Conservation (phyloP, 1,140 invertebrate genomes). For the Colletes gigas region DNA sequence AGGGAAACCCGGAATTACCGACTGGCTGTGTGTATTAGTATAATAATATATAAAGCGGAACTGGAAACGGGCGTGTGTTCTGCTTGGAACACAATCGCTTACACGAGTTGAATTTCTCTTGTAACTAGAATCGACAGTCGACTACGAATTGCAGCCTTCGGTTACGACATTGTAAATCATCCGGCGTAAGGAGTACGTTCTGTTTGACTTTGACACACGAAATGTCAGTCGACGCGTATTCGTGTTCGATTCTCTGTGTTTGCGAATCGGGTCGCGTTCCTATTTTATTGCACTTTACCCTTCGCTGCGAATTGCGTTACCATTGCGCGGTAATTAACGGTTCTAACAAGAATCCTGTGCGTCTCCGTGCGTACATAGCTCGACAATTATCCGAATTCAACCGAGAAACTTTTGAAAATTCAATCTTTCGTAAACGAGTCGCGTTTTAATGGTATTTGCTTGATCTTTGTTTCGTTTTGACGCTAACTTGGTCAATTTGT, state of each 20-base stretch:
- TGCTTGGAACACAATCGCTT: background rate
- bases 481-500: constrained; percentile 1
- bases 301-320: constrained; percentile 30
- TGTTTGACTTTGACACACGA: constrained; percentile 16
- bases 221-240: constrained; percentile 8
- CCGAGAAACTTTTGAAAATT: too few relatives aligned
- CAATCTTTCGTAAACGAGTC: too few relatives aligned
- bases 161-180: constrained; percentile 5
- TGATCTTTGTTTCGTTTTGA: too few relatives aligned
- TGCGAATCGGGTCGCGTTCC: constrained; percentile 48
- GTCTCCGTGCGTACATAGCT: background rate
- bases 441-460: too few relatives aligned
- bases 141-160: background rate
- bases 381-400: too few relatives aligned
- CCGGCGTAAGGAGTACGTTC: background rate
- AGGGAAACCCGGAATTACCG: background rate
- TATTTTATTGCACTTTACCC: constrained; percentile 26
- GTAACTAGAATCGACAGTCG: constrained; percentile 23
- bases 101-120: constrained; percentile 36
- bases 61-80: background rate
- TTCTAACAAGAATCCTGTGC: background rate
- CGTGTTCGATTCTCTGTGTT: background rate
- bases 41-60: background rate
- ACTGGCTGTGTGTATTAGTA: background rate
- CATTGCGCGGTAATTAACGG: constrained; percentile 19